Conservation (phyloP, 2,888 invertebrate genomes). For the Agrochola litura region DNA sequence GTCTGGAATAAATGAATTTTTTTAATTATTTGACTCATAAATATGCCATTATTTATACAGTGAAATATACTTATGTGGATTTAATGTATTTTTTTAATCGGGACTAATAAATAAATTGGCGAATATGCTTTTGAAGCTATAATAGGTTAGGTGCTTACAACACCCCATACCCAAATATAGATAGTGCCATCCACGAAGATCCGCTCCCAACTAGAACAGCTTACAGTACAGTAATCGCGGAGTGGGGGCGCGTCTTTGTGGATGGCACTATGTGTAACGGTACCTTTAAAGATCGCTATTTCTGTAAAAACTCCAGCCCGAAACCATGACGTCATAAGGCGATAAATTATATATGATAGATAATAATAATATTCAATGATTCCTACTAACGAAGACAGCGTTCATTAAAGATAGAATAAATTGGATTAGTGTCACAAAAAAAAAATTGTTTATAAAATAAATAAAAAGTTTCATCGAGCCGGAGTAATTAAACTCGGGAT, state of each 20-base stretch:
- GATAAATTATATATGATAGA: not conserved
- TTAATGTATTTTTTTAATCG: conserved; percentile 59
- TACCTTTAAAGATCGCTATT: not conserved
- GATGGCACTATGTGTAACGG: no score
- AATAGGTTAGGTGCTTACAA: not conserved
- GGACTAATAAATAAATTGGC: not conserved
- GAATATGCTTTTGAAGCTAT: not conserved
- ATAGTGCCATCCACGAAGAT: no score
- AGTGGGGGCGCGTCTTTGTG: no score
- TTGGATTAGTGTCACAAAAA: not conserved
- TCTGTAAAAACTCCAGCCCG: not conserved
- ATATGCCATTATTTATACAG: conserved; percentile 73
- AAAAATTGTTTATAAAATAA: no score
- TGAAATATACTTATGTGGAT: conserved; percentile 69
- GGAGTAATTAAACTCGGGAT: not conserved
- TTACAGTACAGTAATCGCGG: no score
- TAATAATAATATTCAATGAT: not conserved
- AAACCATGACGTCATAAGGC: not conserved
- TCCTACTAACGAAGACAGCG: not conserved
- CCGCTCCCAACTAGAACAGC: no score
- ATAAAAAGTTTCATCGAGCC: not conserved
- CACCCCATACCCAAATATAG: not conserved
- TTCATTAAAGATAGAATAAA: not conserved
- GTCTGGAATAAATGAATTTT: conserved; percentile 49
- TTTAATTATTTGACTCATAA: conserved; percentile 58